Conservation (phyloP, 23 tunicate genomes). For the Ciona savignyi region DNA sequence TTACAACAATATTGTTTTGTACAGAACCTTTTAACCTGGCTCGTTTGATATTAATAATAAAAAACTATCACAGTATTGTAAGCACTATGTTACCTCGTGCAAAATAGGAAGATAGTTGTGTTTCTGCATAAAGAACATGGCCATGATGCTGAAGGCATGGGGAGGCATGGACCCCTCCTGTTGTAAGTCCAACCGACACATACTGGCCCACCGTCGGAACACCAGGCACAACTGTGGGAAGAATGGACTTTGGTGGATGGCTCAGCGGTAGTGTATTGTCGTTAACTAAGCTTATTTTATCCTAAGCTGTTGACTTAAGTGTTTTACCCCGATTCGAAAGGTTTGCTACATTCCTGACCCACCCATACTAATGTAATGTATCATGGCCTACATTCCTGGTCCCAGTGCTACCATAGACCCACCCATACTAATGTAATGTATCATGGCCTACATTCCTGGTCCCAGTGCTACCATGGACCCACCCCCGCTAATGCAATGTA, state of each 20-base stretch:
- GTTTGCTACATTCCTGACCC: too few relatives aligned
- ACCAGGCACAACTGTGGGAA: constrained; percentile 47
- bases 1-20: too few relatives aligned
- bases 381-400: too few relatives aligned
- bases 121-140: constrained; percentile 74
- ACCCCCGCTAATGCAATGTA: too few relatives aligned
- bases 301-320: background rate
- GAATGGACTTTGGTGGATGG: background rate
- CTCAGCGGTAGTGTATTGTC: background rate
- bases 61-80: too few relatives aligned
- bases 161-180: constrained; percentile 72
- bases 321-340: background rate
- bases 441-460: too few relatives aligned
- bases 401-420: too few relatives aligned
- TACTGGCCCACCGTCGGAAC: constrained; percentile 64
- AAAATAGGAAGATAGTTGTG: constrained; percentile 39
- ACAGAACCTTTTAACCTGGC: too few relatives aligned
- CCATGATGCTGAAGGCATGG: constrained; percentile 54
- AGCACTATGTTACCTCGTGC: constrained; percentile 90
- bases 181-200: constrained; percentile 73
- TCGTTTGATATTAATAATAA: too few relatives aligned
- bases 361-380: too few relatives aligned
- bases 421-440: too few relatives aligned
- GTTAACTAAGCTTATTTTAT: background rate
- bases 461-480: too few relatives aligned